Conservation (phyloP, 2,113 vertebrate genomes). For the Toxostoma redivivum region DNA sequence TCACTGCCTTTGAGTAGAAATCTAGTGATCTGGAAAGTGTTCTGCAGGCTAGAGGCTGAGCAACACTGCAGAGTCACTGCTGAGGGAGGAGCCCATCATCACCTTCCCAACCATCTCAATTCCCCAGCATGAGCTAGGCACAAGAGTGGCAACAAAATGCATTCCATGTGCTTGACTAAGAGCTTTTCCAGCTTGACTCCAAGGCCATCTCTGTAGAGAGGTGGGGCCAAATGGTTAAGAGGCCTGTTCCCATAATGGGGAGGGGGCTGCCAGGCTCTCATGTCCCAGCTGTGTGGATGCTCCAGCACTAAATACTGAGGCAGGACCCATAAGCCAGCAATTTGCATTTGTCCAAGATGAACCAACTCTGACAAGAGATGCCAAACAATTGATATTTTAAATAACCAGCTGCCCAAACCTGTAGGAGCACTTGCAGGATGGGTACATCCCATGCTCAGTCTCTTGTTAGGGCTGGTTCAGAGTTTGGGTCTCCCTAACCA, state of each 20-base stretch:
- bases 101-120: neutral
- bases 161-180: neutral
- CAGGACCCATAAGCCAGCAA: neutral
- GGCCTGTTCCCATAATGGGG: neutral
- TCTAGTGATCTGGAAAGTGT: neutral
- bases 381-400: rapidly evolving
- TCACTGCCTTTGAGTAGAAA: neutral
- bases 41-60: neutral
- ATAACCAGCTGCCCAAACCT: neutral
- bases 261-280: neutral
- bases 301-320: neutral
- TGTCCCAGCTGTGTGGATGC: rapidly evolving
- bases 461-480: neutral
- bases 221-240: neutral
- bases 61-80: neutral
- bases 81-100: neutral
- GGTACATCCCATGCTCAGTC: neutral
- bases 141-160: neutral
- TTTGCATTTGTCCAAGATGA: neutral
- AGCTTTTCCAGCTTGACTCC: neutral
- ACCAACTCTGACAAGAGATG: neutral
- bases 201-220: neutral
- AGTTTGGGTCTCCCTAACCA: neutral
- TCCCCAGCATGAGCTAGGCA: neutral
- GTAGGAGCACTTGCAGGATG: rapidly evolving